These are phyloP conservation scores for Ctenopoma multispine DNA, from an alignment of 2,797 vertebrate species.

Conservation along the genomic window DNA sequence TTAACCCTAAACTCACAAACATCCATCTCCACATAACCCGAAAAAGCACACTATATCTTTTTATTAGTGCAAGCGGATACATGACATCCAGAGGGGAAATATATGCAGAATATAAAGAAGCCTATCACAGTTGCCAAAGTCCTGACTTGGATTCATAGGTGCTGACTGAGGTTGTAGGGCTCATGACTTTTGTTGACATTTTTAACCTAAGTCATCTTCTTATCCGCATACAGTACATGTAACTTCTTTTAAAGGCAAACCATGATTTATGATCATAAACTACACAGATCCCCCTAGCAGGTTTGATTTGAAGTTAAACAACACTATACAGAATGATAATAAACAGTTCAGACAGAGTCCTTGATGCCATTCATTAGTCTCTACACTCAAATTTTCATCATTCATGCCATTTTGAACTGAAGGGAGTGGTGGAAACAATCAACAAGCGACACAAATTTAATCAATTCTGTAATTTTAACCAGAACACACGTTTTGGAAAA, in stretches of 20 bases:
- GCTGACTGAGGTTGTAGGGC: constrained; percentile 10
- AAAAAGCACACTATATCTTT: background rate
- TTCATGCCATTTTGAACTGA: constrained; percentile 12
- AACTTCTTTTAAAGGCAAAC: too few species aligned
- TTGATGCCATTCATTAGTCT: background rate
- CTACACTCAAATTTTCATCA: constrained; percentile 3
- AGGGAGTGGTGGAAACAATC: background rate
- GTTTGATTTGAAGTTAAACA: constrained; percentile 13
- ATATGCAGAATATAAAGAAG: constrained; percentile 32
- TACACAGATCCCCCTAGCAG: background rate
- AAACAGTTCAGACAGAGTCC: background rate
- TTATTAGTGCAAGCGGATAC: constrained; percentile 2
- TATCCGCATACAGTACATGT: constrained; percentile 7
- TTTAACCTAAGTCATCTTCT: constrained; percentile 12
- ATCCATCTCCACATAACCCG: constrained; percentile 10
- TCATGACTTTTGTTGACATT: constrained; percentile 27
- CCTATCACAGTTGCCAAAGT: constrained; percentile 24
- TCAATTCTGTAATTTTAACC: constrained; percentile 5
- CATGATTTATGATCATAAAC: background rate
- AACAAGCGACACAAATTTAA: background rate
- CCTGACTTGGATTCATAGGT: constrained; percentile 1
- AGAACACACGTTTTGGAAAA: constrained; percentile 23
- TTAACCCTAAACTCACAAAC: constrained; percentile 57
- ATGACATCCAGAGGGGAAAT: constrained; percentile 27
- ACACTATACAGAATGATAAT: background rate